A percentile compares a stretch with the other conserved stretches of the same genome.
These are phyloP conservation scores for Ceraclea dissimilis DNA, from an alignment of 2,888 invertebrate genomes.

Conservation along the genomic window DNA sequence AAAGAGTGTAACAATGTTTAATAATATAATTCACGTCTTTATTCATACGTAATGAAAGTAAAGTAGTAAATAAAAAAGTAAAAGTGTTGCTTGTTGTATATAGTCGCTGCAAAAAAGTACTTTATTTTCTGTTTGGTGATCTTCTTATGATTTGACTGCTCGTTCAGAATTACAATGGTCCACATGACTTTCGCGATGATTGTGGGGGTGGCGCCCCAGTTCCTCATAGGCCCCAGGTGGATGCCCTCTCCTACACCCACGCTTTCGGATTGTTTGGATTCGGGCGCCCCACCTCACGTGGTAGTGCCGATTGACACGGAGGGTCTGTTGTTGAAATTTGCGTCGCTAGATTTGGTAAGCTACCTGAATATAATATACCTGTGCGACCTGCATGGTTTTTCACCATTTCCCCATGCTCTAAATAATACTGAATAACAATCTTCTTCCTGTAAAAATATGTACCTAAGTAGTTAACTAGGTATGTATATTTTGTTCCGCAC, in stretches of 20 bases:
- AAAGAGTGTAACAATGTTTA: background rate
- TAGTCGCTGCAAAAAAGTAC: background rate
- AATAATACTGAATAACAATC: background rate
- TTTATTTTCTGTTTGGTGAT: background rate
- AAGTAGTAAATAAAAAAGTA: background rate
- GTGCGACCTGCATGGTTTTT: too few species aligned
- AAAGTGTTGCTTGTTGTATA: background rate
- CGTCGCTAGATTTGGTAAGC: conserved; percentile 9
- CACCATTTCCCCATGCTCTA: too few species aligned
- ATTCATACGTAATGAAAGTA: background rate
- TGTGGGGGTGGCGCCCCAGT: conserved; percentile 43
- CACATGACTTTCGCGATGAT: conserved; percentile 45
- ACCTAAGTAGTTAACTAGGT: too few species aligned
- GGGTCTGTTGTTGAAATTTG: conserved; percentile 4
- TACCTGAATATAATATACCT: background rate
- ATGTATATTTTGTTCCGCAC: too few species aligned
- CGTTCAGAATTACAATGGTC: conserved; percentile 34
- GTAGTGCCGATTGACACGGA: conserved; percentile 12
- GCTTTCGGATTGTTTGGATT: conserved; percentile 44
- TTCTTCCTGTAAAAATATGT: too few species aligned
- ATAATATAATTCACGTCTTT: background rate
- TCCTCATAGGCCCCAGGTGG: conserved; percentile 38
- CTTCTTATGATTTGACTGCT: background rate
- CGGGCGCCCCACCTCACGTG: conserved; percentile 26
- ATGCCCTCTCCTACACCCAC: conserved; percentile 39